These are phyloP conservation scores for Ichneumon xanthorius DNA, from an alignment of 2,888 invertebrate genomes.

Conservation along the genomic window DNA sequence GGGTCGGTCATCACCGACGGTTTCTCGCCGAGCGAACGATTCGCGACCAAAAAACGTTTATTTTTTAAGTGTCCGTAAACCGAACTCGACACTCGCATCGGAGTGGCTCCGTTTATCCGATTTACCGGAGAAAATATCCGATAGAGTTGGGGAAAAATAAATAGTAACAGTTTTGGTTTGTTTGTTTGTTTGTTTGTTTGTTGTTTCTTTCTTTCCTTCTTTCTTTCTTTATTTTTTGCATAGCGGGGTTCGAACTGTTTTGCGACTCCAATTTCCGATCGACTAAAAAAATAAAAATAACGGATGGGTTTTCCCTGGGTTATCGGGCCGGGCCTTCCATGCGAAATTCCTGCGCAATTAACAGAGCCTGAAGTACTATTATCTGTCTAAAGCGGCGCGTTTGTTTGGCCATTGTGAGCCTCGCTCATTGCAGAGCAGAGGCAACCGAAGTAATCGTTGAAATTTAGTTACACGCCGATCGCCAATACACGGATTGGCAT, in stretches of 20 bases:
- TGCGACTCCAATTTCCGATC: neutral
- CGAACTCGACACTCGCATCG: neutral
- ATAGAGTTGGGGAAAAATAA: neutral
- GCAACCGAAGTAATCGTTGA: neutral
- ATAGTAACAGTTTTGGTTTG: neutral
- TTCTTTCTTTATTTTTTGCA: neutral
- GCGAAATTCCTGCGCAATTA: neutral
- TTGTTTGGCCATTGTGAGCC: neutral
- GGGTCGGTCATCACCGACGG: neutral
- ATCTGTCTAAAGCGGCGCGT: neutral
- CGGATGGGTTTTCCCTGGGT: neutral
- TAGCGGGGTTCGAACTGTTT: neutral
- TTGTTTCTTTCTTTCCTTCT: too few species aligned
- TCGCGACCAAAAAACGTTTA: neutral
- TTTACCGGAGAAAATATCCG: neutral
- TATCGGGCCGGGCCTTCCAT: neutral
- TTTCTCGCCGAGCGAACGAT: neutral
- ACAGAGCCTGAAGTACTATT: neutral
- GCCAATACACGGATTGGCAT: neutral
- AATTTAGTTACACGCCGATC: constrained; percentile 21
- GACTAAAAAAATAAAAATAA: neutral
- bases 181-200: neutral
- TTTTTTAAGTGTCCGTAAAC: neutral
- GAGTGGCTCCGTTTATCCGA: neutral
- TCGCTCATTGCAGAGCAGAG: neutral